Evolutionary conservation across 2,797 vertebrate genomes (phyloP), one percentile per base, ranked within the genome.

Genomic region (Pitangus sulphuratus): DNA sequence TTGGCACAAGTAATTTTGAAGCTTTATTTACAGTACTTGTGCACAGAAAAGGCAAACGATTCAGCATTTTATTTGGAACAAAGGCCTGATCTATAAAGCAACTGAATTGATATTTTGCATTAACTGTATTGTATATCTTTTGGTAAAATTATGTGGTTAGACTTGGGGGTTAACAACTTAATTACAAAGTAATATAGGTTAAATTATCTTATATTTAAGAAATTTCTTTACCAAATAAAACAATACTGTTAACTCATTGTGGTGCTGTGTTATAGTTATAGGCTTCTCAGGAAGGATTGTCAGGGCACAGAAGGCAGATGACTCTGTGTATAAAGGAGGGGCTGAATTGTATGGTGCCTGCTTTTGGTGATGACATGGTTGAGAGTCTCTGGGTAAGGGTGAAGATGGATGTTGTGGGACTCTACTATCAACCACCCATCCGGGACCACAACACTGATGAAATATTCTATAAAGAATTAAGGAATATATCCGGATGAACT

Each of bases 81-180:
- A 35, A 53, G 54, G 33, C 66, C 28, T 44, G 31, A 44, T 50
- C 9, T 14, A 47, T 31, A 47, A 81, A 40, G 30, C 47, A 60
- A 68, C 8, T 31, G 21, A 81, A 74, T 10, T 40, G 10, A 40
- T 26, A 35, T 6, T 2, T 4, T 54, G 8, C 9, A 21, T 81
- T 53, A 75, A 60, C 33, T 17, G 9, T 35, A 25, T 25, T 48
- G 9, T 25, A 53, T 25, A 25, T 14, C 9, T 16, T 97, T 97
- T 96, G 20, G 39, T 39, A 39, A 39, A 21, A 74, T 60, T 18
- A 33, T 35, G 30, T 66, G 17, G 4, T 6, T 40, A 74, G 39
- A 47, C 11, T 31, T 53, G 0, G 0, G 14, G 5, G 8, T 60
- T 74, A 30, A 80, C 9, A 51, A 45, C 2, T 71, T 37, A 50